Evolutionary conservation across 2,113 vertebrate genomes (phyloP).

Genomic region (Lophura nycthemera): DNA sequence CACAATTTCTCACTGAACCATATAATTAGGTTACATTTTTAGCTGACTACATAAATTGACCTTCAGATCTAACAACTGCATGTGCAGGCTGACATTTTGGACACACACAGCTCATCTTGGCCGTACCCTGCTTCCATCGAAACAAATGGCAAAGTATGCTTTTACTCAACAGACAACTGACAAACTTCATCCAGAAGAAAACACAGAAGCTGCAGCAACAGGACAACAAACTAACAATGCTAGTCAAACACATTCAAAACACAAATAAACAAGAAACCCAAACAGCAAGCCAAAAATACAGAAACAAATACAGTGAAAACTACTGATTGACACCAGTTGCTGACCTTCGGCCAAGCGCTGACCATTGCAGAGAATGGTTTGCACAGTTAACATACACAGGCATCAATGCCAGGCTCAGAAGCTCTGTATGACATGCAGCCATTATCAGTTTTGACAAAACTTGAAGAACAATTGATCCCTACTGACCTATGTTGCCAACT

Average conservation of each 20-base stretch:
- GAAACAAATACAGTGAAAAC: background rate
- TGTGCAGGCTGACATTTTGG: background rate
- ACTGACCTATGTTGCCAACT: background rate
- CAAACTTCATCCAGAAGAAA: background rate
- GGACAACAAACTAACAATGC: background rate
- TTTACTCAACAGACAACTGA: background rate
- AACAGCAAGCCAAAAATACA: background rate
- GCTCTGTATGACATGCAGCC: background rate
- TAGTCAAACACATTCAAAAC: background rate
- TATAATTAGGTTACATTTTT: slow-evolving; percentile 57
- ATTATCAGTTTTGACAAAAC: background rate
- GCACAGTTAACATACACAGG: background rate
- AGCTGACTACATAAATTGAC: slow-evolving; percentile 49
- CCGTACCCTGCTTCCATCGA: background rate
- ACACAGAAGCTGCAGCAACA: background rate
- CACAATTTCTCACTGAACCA: slow-evolving; percentile 43
- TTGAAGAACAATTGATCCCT: background rate
- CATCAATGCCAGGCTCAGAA: background rate
- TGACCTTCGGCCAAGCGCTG: background rate
- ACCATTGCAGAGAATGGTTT: background rate
- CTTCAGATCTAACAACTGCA: slow-evolving; percentile 18
- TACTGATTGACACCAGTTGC: background rate
- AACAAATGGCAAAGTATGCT: background rate
- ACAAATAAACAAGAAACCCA: background rate
- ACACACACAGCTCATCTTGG: background rate